phyloP scores from a whole-genome alignment of 2,797 vertebrate species.

The Rhinoraja longicauda region DNA sequence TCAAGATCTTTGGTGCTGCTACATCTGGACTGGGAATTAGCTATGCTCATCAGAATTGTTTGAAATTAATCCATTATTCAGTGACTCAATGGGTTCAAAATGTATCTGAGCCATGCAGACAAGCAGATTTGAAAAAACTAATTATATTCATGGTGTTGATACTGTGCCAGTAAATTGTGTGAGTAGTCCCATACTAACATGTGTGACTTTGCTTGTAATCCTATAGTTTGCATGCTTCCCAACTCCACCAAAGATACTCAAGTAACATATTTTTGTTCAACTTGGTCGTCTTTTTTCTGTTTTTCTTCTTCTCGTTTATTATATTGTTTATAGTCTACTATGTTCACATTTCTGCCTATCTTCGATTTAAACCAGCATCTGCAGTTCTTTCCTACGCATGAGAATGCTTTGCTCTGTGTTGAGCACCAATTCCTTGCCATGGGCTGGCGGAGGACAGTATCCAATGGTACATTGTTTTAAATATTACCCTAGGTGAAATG shows the following conservation, averaged over 20 bases:
- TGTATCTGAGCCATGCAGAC: background rate
- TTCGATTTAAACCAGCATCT: no score
- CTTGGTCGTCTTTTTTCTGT: no score
- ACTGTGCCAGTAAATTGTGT: background rate
- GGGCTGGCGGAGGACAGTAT: no score
- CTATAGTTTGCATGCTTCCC: background rate
- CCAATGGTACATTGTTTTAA: no score
- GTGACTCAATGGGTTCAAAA: background rate
- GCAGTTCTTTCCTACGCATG: background rate
- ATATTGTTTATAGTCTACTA: no score
- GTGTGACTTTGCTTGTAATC: constrained; percentile 10
- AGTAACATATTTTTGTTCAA: background rate
- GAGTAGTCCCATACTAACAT: background rate
- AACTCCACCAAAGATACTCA: background rate
- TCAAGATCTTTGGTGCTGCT: background rate
- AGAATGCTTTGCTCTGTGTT: background rate
- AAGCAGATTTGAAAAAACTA: background rate
- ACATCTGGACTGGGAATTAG: background rate
- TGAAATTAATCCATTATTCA: constrained; percentile 20
- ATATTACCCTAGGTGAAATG: no score
- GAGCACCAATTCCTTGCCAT: background rate
- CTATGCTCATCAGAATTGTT: background rate
- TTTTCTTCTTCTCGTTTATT: no score
- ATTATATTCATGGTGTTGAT: constrained; percentile 16
- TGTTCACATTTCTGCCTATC: no score